Percentiles rank a stretch among this genome's conserved stretches.
phyloP scores from a whole-genome alignment of 1,140 invertebrate species.

The Drosophila truncata region DNA sequence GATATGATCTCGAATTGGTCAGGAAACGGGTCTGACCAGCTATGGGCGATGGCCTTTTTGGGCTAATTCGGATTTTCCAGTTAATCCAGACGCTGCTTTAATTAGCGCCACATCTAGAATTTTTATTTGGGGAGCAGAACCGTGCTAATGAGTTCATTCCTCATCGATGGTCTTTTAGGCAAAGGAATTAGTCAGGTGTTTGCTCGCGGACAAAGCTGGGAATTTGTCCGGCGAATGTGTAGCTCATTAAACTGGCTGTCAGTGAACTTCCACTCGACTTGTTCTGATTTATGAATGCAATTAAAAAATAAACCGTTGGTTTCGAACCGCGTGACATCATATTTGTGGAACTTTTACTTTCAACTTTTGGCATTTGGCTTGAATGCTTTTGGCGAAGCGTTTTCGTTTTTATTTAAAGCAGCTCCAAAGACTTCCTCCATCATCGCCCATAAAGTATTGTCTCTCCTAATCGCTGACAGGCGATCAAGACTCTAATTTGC shows the following conservation, averaged over 20 bases:
- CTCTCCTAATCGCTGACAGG: conserved; percentile 43
- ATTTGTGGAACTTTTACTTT: conserved; percentile 43
- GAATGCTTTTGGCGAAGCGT: conserved; percentile 40
- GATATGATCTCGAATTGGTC: conserved; percentile 11
- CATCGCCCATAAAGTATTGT: conserved; percentile 23
- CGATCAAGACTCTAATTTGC: conserved; percentile 66
- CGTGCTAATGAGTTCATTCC: conserved; percentile 66
- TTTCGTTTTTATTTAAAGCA: conserved; percentile 60
- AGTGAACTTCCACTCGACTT: conserved; percentile 36
- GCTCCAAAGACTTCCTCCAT: conserved; percentile 45
- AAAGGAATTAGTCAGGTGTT: conserved; percentile 27
- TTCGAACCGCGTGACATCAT: conserved; percentile 37
- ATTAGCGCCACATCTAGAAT: conserved; percentile 63
- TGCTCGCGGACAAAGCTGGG: conserved; percentile 39
- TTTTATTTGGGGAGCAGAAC: conserved; percentile 21
- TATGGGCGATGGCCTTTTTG: conserved; percentile 52
- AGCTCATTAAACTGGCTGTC: conserved; percentile 32
- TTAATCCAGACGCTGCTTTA: conserved; percentile 64
- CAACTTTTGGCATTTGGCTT: conserved; percentile 46
- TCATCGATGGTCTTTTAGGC: conserved; percentile 23
- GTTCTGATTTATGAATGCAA: conserved; percentile 47
- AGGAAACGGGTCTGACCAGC: conserved; percentile 55
- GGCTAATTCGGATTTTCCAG: conserved; percentile 51
- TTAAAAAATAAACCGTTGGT: conserved; percentile 53
- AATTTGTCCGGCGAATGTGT: conserved; percentile 45